Evolutionary conservation across 37 sponge, comb jelly and placozoan genomes (phyloP), one percentile per base, ranked within the genome.

Genomic region (Aplysina aerophoba): DNA sequence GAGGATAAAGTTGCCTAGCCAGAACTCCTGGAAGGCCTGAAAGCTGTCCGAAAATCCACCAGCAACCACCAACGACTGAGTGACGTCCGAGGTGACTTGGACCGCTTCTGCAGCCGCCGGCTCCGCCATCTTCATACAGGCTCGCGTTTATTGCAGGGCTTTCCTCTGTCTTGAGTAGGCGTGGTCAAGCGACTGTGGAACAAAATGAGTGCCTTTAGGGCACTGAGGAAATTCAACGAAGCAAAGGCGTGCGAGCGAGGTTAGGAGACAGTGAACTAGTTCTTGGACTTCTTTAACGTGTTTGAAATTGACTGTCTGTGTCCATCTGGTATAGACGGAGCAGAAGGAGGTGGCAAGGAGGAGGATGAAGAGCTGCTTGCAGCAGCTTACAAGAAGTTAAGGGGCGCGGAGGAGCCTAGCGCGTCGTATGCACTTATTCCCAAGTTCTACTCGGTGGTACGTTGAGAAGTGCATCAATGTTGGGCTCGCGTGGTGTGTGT

Each of bases 1-100:
- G 61, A 95, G 89, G 0, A 92, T 14, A 55, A 98, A 93, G 73
- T 89, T 89, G 31, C 83, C 85, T 41, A 98, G 73, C 94, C 98
- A 95, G 82, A 94, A 74, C 12, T 90, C 91, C 58, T 85, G 86
- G 4, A 88, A 11, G 50, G 50, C 50, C 50, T 44, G 50, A 11
- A 44, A 44, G 50, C 8, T 44, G 50, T 8, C 8, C 8, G 50
- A 44, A 11, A 44, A 44, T 44, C 50, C 50, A 3, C 8, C 50
- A 44, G 50, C 50, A 44, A 44, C 8, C 50, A 44, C 6, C 6
- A 8, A 44, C 8, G n/a, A n/a, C n/a, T n/a, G n/a, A n/a, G n/a
- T n/a, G n/a, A n/a, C n/a, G n/a, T n/a, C n/a, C n/a, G 50, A 44
- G 50, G 50, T 44, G 50, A 8, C 50, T 11, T 8, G 3, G 6